Conservation (phyloP, 1,140 invertebrate genomes). For the Mylabris phalerata region DNA sequence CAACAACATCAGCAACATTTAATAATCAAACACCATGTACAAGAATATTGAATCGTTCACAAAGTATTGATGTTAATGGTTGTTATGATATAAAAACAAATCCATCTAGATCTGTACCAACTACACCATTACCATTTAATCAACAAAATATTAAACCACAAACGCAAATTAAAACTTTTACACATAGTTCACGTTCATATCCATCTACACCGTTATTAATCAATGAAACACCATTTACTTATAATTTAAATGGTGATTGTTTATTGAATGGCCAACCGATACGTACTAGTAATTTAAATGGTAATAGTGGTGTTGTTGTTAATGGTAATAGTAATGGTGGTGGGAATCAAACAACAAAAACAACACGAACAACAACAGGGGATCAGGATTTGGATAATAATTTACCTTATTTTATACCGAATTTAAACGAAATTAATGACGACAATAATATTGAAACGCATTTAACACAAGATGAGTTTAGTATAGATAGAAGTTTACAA, state of each 20-base stretch:
- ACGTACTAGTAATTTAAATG: slow-evolving; percentile 19
- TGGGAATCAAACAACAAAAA: not conserved
- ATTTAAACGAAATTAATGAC: slow-evolving; percentile 19
- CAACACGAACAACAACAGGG: not conserved
- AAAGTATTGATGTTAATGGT: slow-evolving; percentile 31
- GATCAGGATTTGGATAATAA: not conserved
- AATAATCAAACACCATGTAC: not conserved
- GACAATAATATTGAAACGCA: slow-evolving; percentile 25
- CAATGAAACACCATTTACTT: slow-evolving; percentile 51
- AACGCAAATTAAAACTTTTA: slow-evolving; percentile 23
- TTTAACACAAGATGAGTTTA: slow-evolving; percentile 20
- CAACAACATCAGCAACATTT: slow-evolving; percentile 42
- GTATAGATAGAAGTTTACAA: slow-evolving; percentile 14
- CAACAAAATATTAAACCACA: slow-evolving; percentile 36
- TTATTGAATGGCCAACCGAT: slow-evolving; percentile 40
- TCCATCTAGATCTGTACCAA: slow-evolving; percentile 55
- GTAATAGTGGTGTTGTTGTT: too few species aligned
- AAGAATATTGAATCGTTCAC: slow-evolving; percentile 27
- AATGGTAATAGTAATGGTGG: not conserved
- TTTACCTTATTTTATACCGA: slow-evolving; percentile 6
- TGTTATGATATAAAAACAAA: slow-evolving; percentile 28
- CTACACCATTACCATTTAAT: slow-evolving; percentile 51
- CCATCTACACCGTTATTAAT: slow-evolving; percentile 53
- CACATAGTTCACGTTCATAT: slow-evolving; percentile 50
- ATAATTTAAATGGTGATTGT: slow-evolving; percentile 43